These are phyloP conservation scores for Eucidaris tribuloides DNA, from an alignment of 35 echinoderm and acorn worm species.

Conservation along the genomic window DNA sequence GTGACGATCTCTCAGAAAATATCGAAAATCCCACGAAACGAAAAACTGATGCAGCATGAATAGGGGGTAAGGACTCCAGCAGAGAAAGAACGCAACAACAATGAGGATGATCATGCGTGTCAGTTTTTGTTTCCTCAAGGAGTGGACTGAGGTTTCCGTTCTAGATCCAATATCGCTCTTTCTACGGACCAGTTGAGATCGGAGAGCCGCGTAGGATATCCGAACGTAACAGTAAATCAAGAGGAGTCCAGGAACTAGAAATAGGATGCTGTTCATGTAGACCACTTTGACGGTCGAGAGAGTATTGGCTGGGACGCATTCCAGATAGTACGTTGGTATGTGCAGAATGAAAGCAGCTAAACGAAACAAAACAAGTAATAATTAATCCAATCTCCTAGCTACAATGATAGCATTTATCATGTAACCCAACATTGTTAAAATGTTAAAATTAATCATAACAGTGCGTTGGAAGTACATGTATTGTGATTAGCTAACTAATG, in stretches of 20 bases:
- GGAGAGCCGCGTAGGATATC: neutral
- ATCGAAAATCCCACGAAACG: neutral
- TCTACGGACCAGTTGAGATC: neutral
- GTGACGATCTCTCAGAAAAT: neutral
- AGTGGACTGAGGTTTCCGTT: no score
- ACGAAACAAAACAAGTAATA: no score
- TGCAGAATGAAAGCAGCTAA: neutral
- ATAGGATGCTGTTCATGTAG: neutral
- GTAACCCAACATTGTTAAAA: no score
- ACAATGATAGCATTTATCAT: no score
- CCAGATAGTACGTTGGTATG: neutral
- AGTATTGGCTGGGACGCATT: neutral
- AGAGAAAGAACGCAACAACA: neutral
- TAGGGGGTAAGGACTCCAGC: neutral
- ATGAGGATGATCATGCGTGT: neutral
- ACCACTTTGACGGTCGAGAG: neutral
- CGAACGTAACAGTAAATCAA: neutral
- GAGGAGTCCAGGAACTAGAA: neutral
- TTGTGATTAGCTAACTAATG: no score
- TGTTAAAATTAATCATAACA: no score
- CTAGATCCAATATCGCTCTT: no score
- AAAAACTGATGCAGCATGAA: neutral
- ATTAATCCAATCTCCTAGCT: no score
- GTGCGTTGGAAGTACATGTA: no score
- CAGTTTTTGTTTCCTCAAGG: neutral